Conservation (phyloP, 2,888 invertebrate genomes). For the Sthenelais limicola region DNA sequence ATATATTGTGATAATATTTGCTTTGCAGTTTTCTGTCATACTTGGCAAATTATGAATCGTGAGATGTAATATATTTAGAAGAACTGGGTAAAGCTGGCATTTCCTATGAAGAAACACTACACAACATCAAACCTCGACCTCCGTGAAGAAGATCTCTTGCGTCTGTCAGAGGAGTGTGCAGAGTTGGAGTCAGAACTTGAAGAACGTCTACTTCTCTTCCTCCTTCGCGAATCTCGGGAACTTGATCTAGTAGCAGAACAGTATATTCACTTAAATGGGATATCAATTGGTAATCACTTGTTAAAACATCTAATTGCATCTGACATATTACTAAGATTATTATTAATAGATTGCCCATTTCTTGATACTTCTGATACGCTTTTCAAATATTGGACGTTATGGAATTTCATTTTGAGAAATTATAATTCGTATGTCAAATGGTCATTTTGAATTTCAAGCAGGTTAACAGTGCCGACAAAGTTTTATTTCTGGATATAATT, state of each 20-base stretch:
- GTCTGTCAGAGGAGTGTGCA: not conserved
- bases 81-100: not conserved
- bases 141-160: slow-evolving; percentile 9
- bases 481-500: no score
- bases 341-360: no score
- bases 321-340: no score
- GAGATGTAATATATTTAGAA: not conserved
- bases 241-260: slow-evolving; percentile 17
- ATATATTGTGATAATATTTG: not conserved
- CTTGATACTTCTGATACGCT: no score
- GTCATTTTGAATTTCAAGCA: no score
- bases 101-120: no score
- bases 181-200: slow-evolving; percentile 27
- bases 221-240: slow-evolving; percentile 19
- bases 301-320: slow-evolving; percentile 3
- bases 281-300: not conserved
- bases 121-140: slow-evolving; percentile 39
- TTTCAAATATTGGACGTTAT: no score
- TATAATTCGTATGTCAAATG: not conserved
- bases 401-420: not conserved
- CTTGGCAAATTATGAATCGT: not conserved
- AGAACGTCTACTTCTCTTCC: slow-evolving; percentile 4
- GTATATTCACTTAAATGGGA: not conserved
- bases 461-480: no score
- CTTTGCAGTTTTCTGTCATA: not conserved